Base-by-base conservation (phyloP, 2,113 vertebrate species). In the Carassius gibelio region DNA sequence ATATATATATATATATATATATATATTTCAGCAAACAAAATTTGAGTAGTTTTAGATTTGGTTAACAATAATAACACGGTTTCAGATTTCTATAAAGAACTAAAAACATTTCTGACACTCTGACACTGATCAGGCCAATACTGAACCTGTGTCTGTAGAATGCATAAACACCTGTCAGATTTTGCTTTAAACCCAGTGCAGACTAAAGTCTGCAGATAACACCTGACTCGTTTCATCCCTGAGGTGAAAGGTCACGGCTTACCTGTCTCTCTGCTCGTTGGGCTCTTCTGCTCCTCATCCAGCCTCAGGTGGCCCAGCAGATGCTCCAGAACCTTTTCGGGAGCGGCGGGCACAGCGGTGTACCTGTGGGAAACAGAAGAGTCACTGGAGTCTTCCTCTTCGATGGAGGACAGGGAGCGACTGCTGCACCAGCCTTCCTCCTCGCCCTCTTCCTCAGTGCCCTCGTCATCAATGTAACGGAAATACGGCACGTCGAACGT, bases 401-500 rank as follows among this genome's bases (percentile, higher is more conserved):
- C 96, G 2, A 96, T 96, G 8, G 97, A 98, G 90, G 97, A 98
- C 23, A 97, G 95, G 78, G 97, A 98, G 91, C 96, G 97, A 90
- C 97, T 97, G 95, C 97, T 97, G 91, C 96, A 96, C 87, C 97
- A 96, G 81, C 96, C 95, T 89, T 96, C 95, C 79, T 89, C 90
- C 38, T 94, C 96, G 89, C 95, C 95, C 76, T 88, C 90, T 36
- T 94, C 94, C 57, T 94, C 95, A 0, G 91, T 91, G 64, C 96
- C 97, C 90, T 99, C 98, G 83, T 99, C 98, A 30, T 99, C 97
- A 88, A 98, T 98, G 93, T 98, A 99, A 92, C 98, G 97, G 93
- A 99, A 98, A 95, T 98, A 98, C 90, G 97, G 97, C 92, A 99
- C 98, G 89, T 99, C 97, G 90, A 99, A 99, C 42, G 98, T 98